Evolutionary conservation across 2,797 vertebrate species (phyloP).

Genomic region (Neostethus bicornis): DNA sequence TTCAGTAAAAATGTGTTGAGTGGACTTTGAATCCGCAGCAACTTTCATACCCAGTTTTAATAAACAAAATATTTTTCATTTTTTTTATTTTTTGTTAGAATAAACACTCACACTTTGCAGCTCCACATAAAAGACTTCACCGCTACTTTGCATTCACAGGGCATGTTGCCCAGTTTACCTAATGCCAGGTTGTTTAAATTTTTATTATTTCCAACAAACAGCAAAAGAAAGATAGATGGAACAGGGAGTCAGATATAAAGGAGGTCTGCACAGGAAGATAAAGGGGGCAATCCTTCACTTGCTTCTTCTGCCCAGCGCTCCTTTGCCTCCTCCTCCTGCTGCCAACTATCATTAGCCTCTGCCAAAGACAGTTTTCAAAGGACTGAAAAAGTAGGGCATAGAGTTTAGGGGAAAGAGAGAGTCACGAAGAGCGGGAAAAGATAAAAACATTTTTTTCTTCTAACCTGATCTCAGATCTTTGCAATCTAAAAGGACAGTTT

Average conservation of each 20-base stretch:
- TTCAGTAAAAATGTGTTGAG: no score
- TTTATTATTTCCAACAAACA: no score
- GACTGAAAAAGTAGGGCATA: conserved; percentile 68
- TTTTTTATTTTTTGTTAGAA: no score
- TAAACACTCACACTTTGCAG: no score
- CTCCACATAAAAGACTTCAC: no score
- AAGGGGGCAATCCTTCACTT: conserved; percentile 53
- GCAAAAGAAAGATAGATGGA: not conserved
- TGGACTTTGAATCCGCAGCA: no score
- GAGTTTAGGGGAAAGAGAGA: conserved; percentile 47
- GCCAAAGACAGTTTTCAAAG: conserved; percentile 66
- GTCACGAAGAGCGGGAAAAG: conserved; percentile 2
- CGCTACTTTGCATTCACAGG: no score
- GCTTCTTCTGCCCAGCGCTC: conserved; percentile 35
- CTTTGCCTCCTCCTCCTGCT: not conserved
- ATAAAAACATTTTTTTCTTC: not conserved
- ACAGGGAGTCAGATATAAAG: conserved; percentile 39
- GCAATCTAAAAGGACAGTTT: conserved; percentile 11
- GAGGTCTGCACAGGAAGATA: conserved; percentile 50
- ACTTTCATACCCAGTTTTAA: no score
- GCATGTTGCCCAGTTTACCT: no score
- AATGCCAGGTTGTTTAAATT: no score
- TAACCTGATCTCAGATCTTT: conserved; percentile 23
- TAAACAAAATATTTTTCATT: no score
- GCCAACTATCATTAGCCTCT: conserved; percentile 54